Base-by-base conservation (phyloP, 2,797 vertebrate species). In the Zenarchopterus dispar region DNA sequence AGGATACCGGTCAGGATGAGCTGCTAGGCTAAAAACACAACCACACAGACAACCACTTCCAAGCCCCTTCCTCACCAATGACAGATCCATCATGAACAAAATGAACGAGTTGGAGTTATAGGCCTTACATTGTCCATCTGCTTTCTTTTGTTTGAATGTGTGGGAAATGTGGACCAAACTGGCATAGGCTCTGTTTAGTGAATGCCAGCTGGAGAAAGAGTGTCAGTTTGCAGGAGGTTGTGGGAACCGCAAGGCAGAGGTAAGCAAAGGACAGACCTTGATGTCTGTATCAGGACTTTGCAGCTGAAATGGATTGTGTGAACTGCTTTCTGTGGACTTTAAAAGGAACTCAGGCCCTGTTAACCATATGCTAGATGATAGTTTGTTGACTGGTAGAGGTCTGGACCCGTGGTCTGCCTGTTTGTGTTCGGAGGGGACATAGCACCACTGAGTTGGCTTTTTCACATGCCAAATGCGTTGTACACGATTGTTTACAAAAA, bases 1-100 rank as follows among this genome's bases (percentile, higher is more conserved):
- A 16, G 23, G 22, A 16, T 15, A 13, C 54, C 17, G 17, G 6
- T 44, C 41, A 5, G 6, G 10, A 16, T 6, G 24, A 15, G 43
- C 24, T 56, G 41, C 22, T 44, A 44, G 42, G 41, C 33, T 54
- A 36, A 16, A 6, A 41, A 26, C 8, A 56, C 54, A 43, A 28
- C 41, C 3, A 26, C 23, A 56, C 22, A 43, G 16, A 8, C 23
- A 16, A 10, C 16, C 22, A 18, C 13, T 43, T 11, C 53, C 2
- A 3, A 28, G n/a, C n/a, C 23, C 9, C 41, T 28, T 42, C 9
- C 41, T 28, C 8, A 17, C 8, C 36, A 54, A 23, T 5, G 15
- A 13, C 18, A 36, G 50, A 53, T 53, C 50, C 28, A 5, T 36
- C 1, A 13, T 13, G 4, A 28, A 53, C 1, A 36, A 53, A 36